Conservation (phyloP, 2,797 vertebrate species). For the Smutsia temminckii region DNA sequence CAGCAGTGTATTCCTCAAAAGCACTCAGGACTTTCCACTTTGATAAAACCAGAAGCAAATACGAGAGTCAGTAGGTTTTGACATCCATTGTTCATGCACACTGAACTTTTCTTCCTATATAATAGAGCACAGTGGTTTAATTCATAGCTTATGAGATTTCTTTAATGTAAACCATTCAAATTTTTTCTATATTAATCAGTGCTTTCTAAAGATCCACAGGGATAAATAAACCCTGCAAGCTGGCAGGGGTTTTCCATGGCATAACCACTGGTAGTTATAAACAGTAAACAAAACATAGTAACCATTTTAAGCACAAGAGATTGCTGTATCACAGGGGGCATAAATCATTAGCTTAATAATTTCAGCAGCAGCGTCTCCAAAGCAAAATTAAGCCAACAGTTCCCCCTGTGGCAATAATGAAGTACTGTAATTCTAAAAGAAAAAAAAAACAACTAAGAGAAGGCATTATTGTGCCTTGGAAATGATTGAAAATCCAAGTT, state of each 20-base stretch:
- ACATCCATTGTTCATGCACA: constrained; percentile 83
- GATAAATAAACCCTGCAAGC: constrained; percentile 83
- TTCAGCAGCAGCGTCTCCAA: constrained; percentile 83
- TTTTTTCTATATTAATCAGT: constrained; percentile 80
- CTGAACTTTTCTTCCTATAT: constrained; percentile 70
- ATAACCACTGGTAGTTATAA: constrained; percentile 85
- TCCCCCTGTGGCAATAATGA: constrained; percentile 87
- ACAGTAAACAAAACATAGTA: constrained; percentile 89
- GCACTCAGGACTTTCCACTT: constrained; percentile 87
- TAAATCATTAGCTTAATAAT: constrained; percentile 88
- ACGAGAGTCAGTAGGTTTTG: constrained; percentile 79
- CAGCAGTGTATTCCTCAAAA: constrained; percentile 79
- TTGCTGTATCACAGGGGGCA: constrained; percentile 80
- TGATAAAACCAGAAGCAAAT: constrained; percentile 88
- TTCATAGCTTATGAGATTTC: constrained; percentile 81
- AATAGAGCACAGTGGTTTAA: constrained; percentile 82
- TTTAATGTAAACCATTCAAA: constrained; percentile 79
- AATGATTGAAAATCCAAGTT: constrained; percentile 55
- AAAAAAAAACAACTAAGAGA: constrained; percentile 13
- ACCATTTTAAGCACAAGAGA: constrained; percentile 85
- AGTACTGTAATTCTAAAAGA: constrained; percentile 82
- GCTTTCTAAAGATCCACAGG: constrained; percentile 83
- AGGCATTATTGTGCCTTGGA: constrained; percentile 61
- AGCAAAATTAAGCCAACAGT: constrained; percentile 87
- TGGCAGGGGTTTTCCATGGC: constrained; percentile 80